phyloP scores from a whole-genome alignment of 2,888 invertebrate genomes.

The Parnassius glacialis region DNA sequence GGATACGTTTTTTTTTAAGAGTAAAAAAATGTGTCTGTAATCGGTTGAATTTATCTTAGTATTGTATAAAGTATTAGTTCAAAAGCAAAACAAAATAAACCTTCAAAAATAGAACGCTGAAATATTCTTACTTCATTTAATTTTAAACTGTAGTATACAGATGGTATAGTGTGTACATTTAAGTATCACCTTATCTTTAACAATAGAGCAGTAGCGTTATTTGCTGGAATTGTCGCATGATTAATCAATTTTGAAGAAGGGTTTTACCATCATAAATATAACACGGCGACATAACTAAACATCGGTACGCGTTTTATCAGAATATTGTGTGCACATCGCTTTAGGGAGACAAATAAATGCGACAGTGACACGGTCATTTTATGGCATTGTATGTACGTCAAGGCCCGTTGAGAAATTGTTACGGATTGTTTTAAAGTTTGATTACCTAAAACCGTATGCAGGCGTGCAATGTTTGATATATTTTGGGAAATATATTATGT shows the following conservation, averaged over 20 bases:
- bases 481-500: neutral
- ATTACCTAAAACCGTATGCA: slow-evolving; percentile 1
- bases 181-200: slow-evolving; percentile 55
- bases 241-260: slow-evolving; percentile 65
- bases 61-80: too few relatives aligned
- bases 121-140: slow-evolving; percentile 2
- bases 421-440: slow-evolving; percentile 7
- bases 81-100: neutral
- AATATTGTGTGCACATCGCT: slow-evolving; percentile 39
- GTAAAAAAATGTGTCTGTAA: too few relatives aligned
- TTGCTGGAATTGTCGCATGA: slow-evolving; percentile 48
- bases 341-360: slow-evolving; percentile 47
- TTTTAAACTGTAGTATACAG: slow-evolving; percentile 6
- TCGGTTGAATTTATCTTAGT: too few relatives aligned
- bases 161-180: slow-evolving; percentile 33
- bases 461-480: slow-evolving; percentile 2
- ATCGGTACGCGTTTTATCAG: slow-evolving; percentile 45
- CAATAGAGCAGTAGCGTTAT: slow-evolving; percentile 58
- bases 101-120: slow-evolving; percentile 6
- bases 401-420: slow-evolving; percentile 18
- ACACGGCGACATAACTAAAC: slow-evolving; percentile 58
- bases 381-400: slow-evolving; percentile 32
- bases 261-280: slow-evolving; percentile 55
- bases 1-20: too few relatives aligned
- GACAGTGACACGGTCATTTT: slow-evolving; percentile 58